Base-by-base conservation (phyloP, 2,888 invertebrate species). In the Apodemia zela region DNA sequence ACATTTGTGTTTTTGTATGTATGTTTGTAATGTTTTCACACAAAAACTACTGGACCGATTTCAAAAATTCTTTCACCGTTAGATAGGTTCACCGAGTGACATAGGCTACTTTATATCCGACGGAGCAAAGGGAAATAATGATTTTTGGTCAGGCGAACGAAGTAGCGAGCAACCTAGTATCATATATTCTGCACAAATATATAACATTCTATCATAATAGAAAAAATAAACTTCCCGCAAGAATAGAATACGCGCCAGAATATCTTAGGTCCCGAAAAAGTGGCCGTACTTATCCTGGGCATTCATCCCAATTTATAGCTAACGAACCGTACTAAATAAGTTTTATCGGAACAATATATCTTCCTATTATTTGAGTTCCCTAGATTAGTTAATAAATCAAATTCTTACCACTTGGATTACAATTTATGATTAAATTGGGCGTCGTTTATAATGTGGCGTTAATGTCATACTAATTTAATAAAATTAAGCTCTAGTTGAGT, bases 351-450 rank as follows among this genome's bases (percentile, higher is more conserved):
- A 13, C 13, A 38, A 38, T 38, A 13, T 38, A 38, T 38, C 13
- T 13, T 38, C 11, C 38, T 38, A 38, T 38, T 38, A 38, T 38
- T 38, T 38, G 38, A 38, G 45, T n/a, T 45, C 45, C n/a, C 45
- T 45, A 45, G 45, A 45, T 45, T 45, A 45, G 45, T 15, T 45
- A n/a, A 45, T 45, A 45, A 45, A 45, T 45, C 42, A 45, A 45
- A n/a, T 6, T 11, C 42, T 45, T 45, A n/a, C 42, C 42, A 45
- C 42, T 45, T 45, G 15, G n/a, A 45, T n/a, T 45, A 45, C 42
- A 45, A 45, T n/a, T 45, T 45, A 45, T n/a, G n/a, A 45, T 15
- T n/a, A 15, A 45, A 45, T 45, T 45, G 42, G 42, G 6, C 42
- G 42, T 45, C 6, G n/a, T 45, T 45, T n/a, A 15, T n/a, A 45